Conservation (phyloP, 2,113 vertebrate genomes). For the Mastomys coucha region DNA sequence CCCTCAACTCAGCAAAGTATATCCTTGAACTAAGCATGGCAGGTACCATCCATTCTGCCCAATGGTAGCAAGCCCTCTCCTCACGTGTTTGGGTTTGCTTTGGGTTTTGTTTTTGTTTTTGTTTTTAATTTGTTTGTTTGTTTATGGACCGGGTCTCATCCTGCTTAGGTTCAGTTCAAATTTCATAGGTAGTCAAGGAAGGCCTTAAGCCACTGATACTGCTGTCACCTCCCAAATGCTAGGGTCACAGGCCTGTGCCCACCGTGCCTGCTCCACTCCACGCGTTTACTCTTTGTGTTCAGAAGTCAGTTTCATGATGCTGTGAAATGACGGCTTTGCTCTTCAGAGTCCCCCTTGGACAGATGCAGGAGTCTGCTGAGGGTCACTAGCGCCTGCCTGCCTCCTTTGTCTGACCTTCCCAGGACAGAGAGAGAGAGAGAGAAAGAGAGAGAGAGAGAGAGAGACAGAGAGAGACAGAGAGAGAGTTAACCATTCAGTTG, state of each 20-base stretch:
- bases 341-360: background rate
- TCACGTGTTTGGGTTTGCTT: background rate
- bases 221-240: background rate
- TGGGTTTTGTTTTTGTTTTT: background rate
- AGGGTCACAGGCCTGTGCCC: background rate
- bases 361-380: background rate
- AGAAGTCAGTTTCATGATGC: background rate
- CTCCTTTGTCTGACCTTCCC: background rate
- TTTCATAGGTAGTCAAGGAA: background rate
- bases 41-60: background rate
- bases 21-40: background rate
- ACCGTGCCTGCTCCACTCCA: background rate
- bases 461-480: too few species aligned
- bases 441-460: too few species aligned
- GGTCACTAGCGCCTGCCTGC: too few species aligned
- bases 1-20: background rate
- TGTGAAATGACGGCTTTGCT: slow-evolving; percentile 7
- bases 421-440: slow-evolving; percentile 30
- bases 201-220: background rate
- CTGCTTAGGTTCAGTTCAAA: background rate
- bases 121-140: background rate
- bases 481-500: slow-evolving; percentile 46
- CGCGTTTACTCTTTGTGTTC: background rate
- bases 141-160: background rate
- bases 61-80: background rate